Conservation (phyloP, 2,797 vertebrate species). For the Siniperca undulata region DNA sequence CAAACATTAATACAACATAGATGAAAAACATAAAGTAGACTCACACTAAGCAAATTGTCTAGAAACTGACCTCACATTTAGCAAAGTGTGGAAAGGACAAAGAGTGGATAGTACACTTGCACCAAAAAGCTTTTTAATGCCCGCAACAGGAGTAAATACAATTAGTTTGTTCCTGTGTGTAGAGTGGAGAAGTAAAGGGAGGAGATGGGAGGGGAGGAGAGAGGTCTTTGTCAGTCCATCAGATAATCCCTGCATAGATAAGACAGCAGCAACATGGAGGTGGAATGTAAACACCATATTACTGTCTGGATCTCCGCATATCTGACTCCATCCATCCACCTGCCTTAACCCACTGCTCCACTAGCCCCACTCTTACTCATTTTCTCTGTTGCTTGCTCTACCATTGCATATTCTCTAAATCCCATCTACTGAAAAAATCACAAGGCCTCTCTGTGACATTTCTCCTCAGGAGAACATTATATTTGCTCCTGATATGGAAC, state of each 20-base stretch:
- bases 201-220: conserved; percentile 16
- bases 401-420: not conserved
- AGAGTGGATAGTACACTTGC: too few species aligned
- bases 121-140: conserved; percentile 17
- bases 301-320: conserved; percentile 62
- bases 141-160: conserved; percentile 24
- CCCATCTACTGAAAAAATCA: conserved; percentile 12
- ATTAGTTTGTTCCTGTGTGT: conserved; percentile 13
- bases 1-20: not conserved
- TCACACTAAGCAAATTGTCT: not conserved
- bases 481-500: conserved; percentile 35
- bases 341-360: conserved; percentile 2
- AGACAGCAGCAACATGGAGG: conserved; percentile 53
- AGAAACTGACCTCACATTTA: not conserved
- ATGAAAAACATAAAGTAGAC: not conserved
- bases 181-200: conserved; percentile 5
- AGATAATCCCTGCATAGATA: conserved; percentile 71
- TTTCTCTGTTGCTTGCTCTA: not conserved
- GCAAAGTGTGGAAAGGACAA: not conserved
- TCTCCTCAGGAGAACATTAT: conserved; percentile 32
- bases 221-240: conserved; percentile 57
- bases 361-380: not conserved
- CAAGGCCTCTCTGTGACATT: conserved; percentile 25
- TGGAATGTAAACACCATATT: conserved; percentile 82
- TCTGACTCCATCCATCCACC: conserved; percentile 50